Evolutionary conservation across 2,113 vertebrate species (phyloP), one percentile per base, ranked within the genome.

Genomic region (Gymnogyps californianus): DNA sequence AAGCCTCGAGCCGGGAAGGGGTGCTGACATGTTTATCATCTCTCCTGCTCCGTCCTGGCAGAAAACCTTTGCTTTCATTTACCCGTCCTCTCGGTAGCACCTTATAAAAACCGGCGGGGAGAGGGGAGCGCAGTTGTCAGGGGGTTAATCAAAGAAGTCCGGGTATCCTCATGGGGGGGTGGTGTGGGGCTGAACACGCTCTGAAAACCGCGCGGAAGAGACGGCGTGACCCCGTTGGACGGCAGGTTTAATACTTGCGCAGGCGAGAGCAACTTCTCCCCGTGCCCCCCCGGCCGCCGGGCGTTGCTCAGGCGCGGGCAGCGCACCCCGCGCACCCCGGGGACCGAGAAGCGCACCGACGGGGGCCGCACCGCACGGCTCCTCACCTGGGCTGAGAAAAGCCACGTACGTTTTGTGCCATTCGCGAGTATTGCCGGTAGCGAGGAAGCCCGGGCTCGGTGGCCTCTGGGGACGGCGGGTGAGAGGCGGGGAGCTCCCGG

Each of bases 221-320:
- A 26, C 94, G 31, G 67, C 40, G 44, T 59, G 67, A 49, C 87
- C 28, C 83, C 20, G 29, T n/a, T 91, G 38, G 83, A 72, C 61
- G 86, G 64, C 94, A 88, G 91, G 42, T 90, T 83, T 87, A 32
- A 34, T 55, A 91, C 94, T 90, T 52, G 91, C 34, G 92, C 94
- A 20, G 93, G 86, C 77, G 91, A 86, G 93, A 90, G 83, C 93
- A 96, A 95, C 97, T 97, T 96, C 67, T 71, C 76, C 9, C 66
- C 20, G 72, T 42, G 78, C 62, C 89, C 65, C 92, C 51, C 70
- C 34, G 66, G 40, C 11, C 19, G 49, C 80, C 66, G 66, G 72
- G 65, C 49, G 26, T 25, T 58, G 75, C 64, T 57, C 6, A 5
- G 47, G 61, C 32, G 14, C 75, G 7, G 34, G 42, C 54, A 29